Base-by-base conservation (phyloP, 2,888 invertebrate genomes). In the Balanococcus diminutus region DNA sequence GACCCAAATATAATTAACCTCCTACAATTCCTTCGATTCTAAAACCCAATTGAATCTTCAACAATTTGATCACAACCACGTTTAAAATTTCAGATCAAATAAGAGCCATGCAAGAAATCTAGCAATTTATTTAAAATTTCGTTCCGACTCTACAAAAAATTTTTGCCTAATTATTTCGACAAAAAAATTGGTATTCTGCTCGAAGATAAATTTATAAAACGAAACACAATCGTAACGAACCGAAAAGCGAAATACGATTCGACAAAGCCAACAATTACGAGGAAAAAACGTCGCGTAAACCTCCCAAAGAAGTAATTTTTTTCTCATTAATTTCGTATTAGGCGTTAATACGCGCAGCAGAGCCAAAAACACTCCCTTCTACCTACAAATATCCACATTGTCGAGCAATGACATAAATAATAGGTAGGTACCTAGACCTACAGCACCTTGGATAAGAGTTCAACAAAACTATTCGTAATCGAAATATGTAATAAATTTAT, bases 311-410 rank as follows among this genome's bases (percentile, higher is more conserved):
- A 28, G 67, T 67, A 67, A 67, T 67, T 67, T 67, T 67, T 67
- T 67, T 67, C 67, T 67, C 67, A 67, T 67, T 67, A 67, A 67
- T 67, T 67, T 67, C 67, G 67, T 67, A 67, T 67, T 28, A 67
- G 16, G 67, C 67, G 67, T 67, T 67, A 67, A 67, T 28, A 67
- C 67, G 28, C 28, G 16, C 28, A 67, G 16, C 67, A 16, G 28
- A 28, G 67, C 67, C 19, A 56, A 56, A 56, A 56, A 19, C 6
- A 22, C 56, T 4, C 56, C 56, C 22, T 22, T 56, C 9, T 8
- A 9, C 56, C 56, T 8, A 2, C 56, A 19, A n/a, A n/a, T 22
- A 22, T 8, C 36, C 8, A 36, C 46, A 46, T 1, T 22, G 56
- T 67, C 67, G 67, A 67, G n/a, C 67, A 67, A 67, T 28, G 67